Evolutionary conservation across 2,888 invertebrate genomes (phyloP).

Genomic region (Omphaloscelis lunosa): DNA sequence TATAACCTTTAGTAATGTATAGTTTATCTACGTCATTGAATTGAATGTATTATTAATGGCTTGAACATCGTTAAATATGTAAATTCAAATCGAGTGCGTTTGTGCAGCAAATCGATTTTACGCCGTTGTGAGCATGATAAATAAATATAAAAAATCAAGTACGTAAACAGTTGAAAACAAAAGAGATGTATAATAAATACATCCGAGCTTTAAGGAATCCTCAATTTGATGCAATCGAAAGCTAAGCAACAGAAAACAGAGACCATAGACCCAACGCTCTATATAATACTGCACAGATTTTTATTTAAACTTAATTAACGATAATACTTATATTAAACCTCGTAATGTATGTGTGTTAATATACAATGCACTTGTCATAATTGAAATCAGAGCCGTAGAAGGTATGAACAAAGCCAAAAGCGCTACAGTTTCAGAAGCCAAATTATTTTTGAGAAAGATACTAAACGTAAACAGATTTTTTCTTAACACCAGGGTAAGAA

Average conservation of each 20-base stretch:
- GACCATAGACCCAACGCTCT: not conserved
- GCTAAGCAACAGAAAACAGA: not conserved
- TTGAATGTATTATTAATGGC: slow-evolving; percentile 36
- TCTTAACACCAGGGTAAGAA: not conserved
- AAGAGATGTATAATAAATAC: not conserved
- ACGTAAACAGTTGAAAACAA: not conserved
- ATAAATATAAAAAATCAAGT: not conserved
- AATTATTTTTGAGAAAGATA: not conserved
- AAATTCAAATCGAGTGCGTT: slow-evolving; percentile 32
- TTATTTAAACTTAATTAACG: too few species aligned
- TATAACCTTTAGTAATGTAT: slow-evolving; percentile 50
- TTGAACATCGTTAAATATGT: slow-evolving; percentile 22
- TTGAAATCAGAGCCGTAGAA: not conserved
- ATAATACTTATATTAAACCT: not conserved
- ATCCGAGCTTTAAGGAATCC: not conserved
- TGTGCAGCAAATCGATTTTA: slow-evolving; percentile 26
- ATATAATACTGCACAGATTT: not conserved
- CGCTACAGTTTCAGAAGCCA: not conserved
- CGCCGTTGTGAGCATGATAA: not conserved
- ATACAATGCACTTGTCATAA: not conserved
- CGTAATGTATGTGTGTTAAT: not conserved
- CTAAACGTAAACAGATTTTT: slow-evolving; percentile 4
- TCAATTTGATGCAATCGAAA: not conserved
- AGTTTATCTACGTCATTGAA: slow-evolving; percentile 46
- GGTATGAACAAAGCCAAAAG: not conserved